A percentile compares a stretch with the other conserved stretches of the same genome.
Evolutionary conservation across 1,140 invertebrate species (phyloP).

Genomic region (Nylanderia fulva): DNA sequence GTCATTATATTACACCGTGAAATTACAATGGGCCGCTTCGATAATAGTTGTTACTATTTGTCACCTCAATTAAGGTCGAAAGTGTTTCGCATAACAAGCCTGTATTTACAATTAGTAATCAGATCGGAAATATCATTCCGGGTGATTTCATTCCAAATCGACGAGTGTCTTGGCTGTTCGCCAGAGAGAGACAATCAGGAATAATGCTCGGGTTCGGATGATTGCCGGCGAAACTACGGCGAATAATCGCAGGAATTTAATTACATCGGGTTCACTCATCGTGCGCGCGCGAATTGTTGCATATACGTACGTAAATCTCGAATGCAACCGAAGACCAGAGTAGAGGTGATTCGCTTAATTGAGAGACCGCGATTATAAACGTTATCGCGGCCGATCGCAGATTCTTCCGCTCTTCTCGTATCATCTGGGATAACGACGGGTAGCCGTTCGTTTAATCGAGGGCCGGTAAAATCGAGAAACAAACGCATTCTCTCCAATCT

Average conservation of each 20-base stretch:
- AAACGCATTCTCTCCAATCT: background rate
- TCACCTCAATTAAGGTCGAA: conserved; percentile 25
- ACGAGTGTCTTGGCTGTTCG: conserved; percentile 22
- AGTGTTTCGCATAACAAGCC: background rate
- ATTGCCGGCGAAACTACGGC: conserved; percentile 21
- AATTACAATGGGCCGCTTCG: conserved; percentile 17
- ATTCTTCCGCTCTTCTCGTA: no score
- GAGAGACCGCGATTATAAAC: conserved; percentile 50
- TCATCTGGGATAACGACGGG: background rate
- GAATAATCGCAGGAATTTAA: conserved; percentile 67
- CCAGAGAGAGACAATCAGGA: conserved; percentile 31
- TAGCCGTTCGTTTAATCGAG: conserved; percentile 25
- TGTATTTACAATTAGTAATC: background rate
- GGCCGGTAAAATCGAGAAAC: conserved; percentile 21
- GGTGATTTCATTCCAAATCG: conserved; percentile 1
- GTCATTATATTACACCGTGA: background rate
- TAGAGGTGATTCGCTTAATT: conserved; percentile 58
- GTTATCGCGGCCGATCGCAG: background rate
- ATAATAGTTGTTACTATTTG: background rate
- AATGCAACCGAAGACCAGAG: conserved; percentile 57
- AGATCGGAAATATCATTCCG: conserved; percentile 9
- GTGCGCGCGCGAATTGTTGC: background rate
- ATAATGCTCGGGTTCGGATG: background rate
- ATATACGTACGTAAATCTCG: conserved; percentile 42
- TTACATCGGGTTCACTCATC: conserved; percentile 17